phyloP scores from a whole-genome alignment of 1,140 invertebrate genomes.

The Pissodes strobi region DNA sequence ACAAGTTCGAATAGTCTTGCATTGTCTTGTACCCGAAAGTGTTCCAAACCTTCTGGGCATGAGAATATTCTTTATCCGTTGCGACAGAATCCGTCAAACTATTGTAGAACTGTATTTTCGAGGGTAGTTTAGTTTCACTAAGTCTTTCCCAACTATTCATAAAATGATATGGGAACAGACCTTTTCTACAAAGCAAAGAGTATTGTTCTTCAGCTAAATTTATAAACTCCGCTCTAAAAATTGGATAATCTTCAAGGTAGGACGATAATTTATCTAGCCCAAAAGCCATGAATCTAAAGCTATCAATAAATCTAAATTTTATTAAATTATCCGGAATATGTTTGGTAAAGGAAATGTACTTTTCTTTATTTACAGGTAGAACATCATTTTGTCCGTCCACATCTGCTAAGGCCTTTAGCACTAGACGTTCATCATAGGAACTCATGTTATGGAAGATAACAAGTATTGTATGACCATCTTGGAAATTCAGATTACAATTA shows the following conservation, averaged over 20 bases:
- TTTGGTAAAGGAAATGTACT: constrained; percentile 21
- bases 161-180: constrained; percentile 52
- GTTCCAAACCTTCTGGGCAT: constrained; percentile 57
- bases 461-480: constrained; percentile 38
- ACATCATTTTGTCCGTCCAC: constrained; percentile 11
- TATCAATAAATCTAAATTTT: constrained; percentile 31
- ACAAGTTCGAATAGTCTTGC: constrained; percentile 56
- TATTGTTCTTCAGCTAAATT: constrained; percentile 35
- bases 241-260: neutral
- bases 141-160: constrained; percentile 43
- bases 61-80: constrained; percentile 49
- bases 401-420: constrained; percentile 24
- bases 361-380: constrained; percentile 36
- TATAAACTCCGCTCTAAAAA: neutral
- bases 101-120: constrained; percentile 49
- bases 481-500: constrained; percentile 52
- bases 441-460: constrained; percentile 35
- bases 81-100: constrained; percentile 50
- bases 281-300: constrained; percentile 26
- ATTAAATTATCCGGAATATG: no score
- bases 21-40: constrained; percentile 47
- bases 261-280: constrained; percentile 26
- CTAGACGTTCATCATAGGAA: constrained; percentile 32
- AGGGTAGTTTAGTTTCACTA: constrained; percentile 33
- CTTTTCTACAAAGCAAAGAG: constrained; percentile 48